Conservation (phyloP, 1,140 invertebrate species). For the Sitobion miscanthi region DNA sequence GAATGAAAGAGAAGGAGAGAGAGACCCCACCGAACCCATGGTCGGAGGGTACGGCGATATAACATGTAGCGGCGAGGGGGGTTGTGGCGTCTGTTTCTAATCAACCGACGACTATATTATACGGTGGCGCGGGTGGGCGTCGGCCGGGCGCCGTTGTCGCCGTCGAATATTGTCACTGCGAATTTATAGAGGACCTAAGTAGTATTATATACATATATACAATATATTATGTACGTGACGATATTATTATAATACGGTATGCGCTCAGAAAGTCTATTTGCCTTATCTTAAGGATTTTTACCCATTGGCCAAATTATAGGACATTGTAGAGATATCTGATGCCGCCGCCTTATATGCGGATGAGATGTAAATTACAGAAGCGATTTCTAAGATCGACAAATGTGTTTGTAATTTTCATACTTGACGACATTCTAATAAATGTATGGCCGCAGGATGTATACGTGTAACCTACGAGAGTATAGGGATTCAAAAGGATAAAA, state of each 20-base stretch:
- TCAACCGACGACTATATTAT: constrained; percentile 30
- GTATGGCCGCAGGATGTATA: not conserved
- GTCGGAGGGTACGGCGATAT: not conserved
- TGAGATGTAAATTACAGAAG: not conserved
- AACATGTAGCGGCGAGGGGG: not conserved
- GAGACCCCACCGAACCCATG: not conserved
- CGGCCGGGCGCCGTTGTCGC: constrained; percentile 14
- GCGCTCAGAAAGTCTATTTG: not conserved
- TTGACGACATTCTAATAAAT: not conserved
- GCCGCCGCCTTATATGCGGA: not conserved
- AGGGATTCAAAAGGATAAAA: not conserved
- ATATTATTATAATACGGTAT: not conserved
- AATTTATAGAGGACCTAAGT: not conserved
- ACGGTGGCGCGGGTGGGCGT: constrained; percentile 34
- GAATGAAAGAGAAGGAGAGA: too few species aligned
- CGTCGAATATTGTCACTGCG: constrained; percentile 25
- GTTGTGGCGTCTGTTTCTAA: constrained; percentile 37
- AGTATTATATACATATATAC: not conserved
- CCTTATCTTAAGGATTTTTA: not conserved
- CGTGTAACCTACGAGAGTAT: too few species aligned
- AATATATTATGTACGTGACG: not conserved
- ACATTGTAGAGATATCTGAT: not conserved
- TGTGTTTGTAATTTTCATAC: not conserved
- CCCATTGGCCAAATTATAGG: not conserved
- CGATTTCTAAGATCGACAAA: not conserved